phyloP scores from a whole-genome alignment of 2,888 invertebrate species.

The Sinopyrophorus schimmeli region DNA sequence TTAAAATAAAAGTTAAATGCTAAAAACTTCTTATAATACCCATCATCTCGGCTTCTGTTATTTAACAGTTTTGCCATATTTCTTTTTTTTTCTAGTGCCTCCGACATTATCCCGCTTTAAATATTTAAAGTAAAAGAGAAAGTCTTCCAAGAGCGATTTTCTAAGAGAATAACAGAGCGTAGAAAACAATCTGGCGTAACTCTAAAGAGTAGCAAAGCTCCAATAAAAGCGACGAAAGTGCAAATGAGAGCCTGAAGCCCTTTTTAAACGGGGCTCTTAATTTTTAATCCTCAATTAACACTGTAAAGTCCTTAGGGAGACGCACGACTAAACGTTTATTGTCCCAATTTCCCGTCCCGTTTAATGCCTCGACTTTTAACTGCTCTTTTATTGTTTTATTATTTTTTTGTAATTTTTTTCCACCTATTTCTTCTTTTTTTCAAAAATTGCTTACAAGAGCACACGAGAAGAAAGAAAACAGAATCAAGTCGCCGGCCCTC shows the following conservation, averaged over 20 bases:
- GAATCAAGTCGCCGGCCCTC: no score
- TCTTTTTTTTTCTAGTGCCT: no score
- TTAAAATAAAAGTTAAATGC: no score
- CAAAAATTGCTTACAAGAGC: no score
- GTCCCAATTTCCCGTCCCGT: constrained; percentile 30
- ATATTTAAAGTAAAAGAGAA: constrained; percentile 11
- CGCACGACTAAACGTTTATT: constrained; percentile 33
- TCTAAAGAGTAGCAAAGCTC: constrained; percentile 18
- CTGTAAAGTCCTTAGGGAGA: constrained; percentile 31
- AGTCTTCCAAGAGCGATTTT: constrained; percentile 8
- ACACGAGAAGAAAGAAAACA: no score
- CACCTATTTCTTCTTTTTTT: no score
- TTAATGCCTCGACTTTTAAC: constrained; percentile 23
- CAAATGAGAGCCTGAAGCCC: constrained; percentile 33
- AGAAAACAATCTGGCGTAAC: constrained; percentile 14
- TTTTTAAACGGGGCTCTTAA: constrained; percentile 34
- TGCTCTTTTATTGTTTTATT: constrained; percentile 21
- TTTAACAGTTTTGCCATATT: no score
- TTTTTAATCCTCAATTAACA: constrained; percentile 39
- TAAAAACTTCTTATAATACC: no score
- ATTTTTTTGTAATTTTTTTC: no score
- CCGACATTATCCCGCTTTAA: no score
- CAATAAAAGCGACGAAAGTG: constrained; percentile 33
- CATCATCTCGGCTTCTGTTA: no score
- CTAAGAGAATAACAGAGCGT: constrained; percentile 24